A percentile compares a stretch with the other conserved stretches of the same genome.
phyloP scores from a whole-genome alignment of 37 sponge, comb jelly and placozoan genomes.

The Haliclona indistincta region DNA sequence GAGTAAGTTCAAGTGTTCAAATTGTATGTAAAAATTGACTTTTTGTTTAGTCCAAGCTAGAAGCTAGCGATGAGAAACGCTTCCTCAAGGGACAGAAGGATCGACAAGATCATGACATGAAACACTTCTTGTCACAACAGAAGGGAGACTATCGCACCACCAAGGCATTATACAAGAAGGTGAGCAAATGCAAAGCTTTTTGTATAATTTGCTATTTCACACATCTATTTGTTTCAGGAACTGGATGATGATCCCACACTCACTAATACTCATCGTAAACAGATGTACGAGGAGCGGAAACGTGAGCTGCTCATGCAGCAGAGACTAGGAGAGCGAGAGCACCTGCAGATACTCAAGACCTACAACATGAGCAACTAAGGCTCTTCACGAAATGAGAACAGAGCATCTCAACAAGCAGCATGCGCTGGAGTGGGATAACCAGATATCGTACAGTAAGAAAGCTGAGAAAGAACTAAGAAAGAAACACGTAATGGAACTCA shows the following conservation, averaged over 20 bases:
- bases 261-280: conserved; percentile 54
- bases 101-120: conserved; percentile 86
- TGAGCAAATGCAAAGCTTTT: neutral
- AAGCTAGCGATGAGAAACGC: conserved; percentile 70
- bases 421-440: conserved; percentile 92
- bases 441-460: conserved; percentile 90
- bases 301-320: conserved; percentile 65
- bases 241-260: conserved; percentile 63
- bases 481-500: conserved; percentile 91
- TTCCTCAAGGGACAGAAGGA: conserved; percentile 71
- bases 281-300: conserved; percentile 74
- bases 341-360: conserved; percentile 71
- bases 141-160: conserved; percentile 78
- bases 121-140: conserved; percentile 78
- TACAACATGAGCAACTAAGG: conserved; percentile 84
- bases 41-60: conserved; percentile 46
- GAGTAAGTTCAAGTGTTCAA: conserved; percentile 54
- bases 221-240: conserved; percentile 27
- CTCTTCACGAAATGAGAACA: conserved; percentile 84
- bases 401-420: conserved; percentile 91
- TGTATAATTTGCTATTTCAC: too few relatives aligned
- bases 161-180: conserved; percentile 75
- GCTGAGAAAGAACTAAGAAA: conserved; percentile 91
- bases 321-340: conserved; percentile 61
- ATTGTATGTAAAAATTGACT: too few relatives aligned